Evolutionary conservation across 2,113 vertebrate species (phyloP), one percentile per base, ranked within the genome.

Genomic region (Corythoichthys intestinalis): DNA sequence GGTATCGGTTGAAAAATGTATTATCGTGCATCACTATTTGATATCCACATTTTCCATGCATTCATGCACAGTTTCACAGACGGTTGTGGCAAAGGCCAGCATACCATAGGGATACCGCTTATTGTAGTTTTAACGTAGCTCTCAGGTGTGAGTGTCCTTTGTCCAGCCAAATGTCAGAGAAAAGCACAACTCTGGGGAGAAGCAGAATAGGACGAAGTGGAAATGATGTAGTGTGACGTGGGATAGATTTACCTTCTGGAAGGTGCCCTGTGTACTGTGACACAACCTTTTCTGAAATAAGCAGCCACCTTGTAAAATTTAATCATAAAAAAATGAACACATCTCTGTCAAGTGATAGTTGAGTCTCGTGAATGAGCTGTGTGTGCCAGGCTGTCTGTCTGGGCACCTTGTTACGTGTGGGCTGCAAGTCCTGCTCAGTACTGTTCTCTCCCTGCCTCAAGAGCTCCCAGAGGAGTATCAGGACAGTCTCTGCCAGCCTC

Each of bases 401-500:
- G 59, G 77, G 75, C 67, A 73, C 75, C 57, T 34, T 48, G 76
- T 75, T 63, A 67, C 38, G 70, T 80, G 81, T 83, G 86, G 85
- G 87, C 77, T 82, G 83, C 85, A 84, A 76, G 78, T 74, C 75
- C 35, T 67, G 69, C 79, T 79, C 76, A 63, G 58, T 72, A 83
- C 82, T 82, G 76, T 76, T 86, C 78, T 87, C 81, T 89, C 85
- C 84, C 82, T 74, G 83, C 84, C 86, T 87, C 82, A 75, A 89
- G 83, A 81, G 76, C 78, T 85, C 85, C 94, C 89, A 86, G 85
- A 72, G 94, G 94, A 94, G 90, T 88, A 59, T 63, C 90, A 91
- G 88, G 94, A 94, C 93, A 94, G 94, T 95, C 94, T 94, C 92
- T 94, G 95, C 94, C 94, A 95, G 92, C 94, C 94, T 94, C 94